phyloP scores from a whole-genome alignment of 2,888 invertebrate genomes.

The Unio pictorum region DNA sequence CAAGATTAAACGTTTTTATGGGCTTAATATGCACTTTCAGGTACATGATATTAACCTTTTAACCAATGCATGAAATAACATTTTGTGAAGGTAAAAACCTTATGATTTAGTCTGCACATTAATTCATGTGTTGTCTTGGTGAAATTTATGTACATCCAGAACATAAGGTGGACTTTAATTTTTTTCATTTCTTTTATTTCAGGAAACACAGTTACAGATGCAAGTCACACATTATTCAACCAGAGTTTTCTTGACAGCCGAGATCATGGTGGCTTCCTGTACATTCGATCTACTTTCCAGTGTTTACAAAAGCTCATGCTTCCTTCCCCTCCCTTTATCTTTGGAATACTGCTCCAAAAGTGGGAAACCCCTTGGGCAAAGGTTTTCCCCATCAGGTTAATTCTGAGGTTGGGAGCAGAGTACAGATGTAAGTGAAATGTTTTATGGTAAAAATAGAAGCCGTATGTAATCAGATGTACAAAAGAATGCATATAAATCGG shows the following conservation, averaged over 20 bases:
- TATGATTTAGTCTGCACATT: neutral
- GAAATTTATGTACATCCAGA: neutral
- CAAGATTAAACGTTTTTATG: too few relatives aligned
- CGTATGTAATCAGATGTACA: too few relatives aligned
- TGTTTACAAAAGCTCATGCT: slow-evolving; percentile 83
- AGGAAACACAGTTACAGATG: slow-evolving; percentile 82
- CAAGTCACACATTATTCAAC: slow-evolving; percentile 80
- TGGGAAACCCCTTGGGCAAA: slow-evolving; percentile 89
- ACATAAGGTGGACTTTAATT: too few relatives aligned
- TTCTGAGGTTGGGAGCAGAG: slow-evolving; percentile 86
- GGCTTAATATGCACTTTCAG: too few relatives aligned
- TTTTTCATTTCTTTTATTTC: slow-evolving; percentile 13
- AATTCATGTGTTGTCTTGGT: neutral
- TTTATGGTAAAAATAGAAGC: too few relatives aligned
- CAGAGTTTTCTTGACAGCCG: slow-evolving; percentile 69
- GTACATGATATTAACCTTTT: too few relatives aligned
- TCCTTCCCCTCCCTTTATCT: slow-evolving; percentile 84
- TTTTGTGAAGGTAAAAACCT: neutral
- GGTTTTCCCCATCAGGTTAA: slow-evolving; percentile 80
- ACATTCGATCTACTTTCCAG: slow-evolving; percentile 84
- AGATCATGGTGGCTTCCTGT: slow-evolving; percentile 82
- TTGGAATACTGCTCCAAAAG: slow-evolving; percentile 85
- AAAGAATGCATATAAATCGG: too few relatives aligned
- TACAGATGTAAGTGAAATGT: slow-evolving; percentile 77
- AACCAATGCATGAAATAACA: too few relatives aligned